Percentiles rank a stretch among this genome's conserved stretches.
These are phyloP conservation scores for Acanthopleura granulata DNA, from an alignment of 2,888 invertebrate species.

Conservation along the genomic window DNA sequence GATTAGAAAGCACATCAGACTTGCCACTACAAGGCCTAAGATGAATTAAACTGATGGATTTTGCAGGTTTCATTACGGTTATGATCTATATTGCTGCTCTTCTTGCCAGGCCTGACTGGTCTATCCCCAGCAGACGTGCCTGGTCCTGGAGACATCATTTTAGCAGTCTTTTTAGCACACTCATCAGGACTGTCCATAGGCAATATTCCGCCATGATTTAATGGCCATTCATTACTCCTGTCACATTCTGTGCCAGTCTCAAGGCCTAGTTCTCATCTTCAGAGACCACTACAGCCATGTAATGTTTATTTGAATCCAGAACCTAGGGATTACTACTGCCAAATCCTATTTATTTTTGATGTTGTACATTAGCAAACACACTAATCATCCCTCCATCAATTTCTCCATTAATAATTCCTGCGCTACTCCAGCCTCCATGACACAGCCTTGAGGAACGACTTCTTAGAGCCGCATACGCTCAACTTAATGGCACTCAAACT, in stretches of 20 bases:
- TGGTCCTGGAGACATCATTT: neutral
- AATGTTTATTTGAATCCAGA: slow-evolving; percentile 14
- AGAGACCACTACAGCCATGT: slow-evolving; percentile 11
- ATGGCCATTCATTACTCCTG: slow-evolving; percentile 5
- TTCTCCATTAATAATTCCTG: slow-evolving; percentile 16
- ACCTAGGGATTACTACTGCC: slow-evolving; percentile 16
- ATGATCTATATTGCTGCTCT: slow-evolving; percentile 8
- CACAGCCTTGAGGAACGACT: neutral
- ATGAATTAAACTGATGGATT: slow-evolving; percentile 16
- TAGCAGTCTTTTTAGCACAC: neutral
- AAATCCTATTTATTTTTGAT: slow-evolving; percentile 19
- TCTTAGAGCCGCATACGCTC: neutral
- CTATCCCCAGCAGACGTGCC: slow-evolving; percentile 10
- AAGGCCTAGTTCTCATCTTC: neutral
- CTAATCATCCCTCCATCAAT: slow-evolving; percentile 20
- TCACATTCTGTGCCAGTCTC: slow-evolving; percentile 14
- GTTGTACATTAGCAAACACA: slow-evolving; percentile 17
- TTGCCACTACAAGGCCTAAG: neutral
- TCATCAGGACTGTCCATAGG: slow-evolving; percentile 17
- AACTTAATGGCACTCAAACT: slow-evolving; percentile 20
- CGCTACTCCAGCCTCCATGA: neutral
- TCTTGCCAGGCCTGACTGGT: neutral
- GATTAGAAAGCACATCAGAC: slow-evolving; percentile 11
- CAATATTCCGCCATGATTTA: slow-evolving; percentile 12
- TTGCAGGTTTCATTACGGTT: slow-evolving; percentile 11